phyloP scores from a whole-genome alignment of 1,140 invertebrate species.

The Lasioglossum baleicum region DNA sequence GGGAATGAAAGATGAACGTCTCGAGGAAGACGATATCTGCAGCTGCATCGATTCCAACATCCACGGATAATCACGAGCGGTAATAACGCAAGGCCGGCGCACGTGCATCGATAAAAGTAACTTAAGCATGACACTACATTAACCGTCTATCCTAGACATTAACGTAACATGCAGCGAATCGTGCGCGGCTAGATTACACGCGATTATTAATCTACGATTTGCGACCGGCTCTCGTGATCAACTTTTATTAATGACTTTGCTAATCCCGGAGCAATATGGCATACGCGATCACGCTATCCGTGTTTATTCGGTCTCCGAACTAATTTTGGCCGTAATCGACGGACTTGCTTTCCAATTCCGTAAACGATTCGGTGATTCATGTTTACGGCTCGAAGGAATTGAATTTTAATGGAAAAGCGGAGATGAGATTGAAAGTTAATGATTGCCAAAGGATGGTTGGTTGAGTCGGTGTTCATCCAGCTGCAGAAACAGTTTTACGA shows the following conservation, averaged over 20 bases:
- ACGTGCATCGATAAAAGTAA: constrained; percentile 8
- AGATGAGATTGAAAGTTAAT: neutral
- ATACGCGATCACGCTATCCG: neutral
- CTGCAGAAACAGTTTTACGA: too few relatives aligned
- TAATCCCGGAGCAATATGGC: neutral
- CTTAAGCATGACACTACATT: neutral
- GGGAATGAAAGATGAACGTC: too few relatives aligned
- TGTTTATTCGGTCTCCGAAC: neutral
- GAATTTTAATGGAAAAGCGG: too few relatives aligned
- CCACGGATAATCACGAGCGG: too few relatives aligned
- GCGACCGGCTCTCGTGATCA: neutral
- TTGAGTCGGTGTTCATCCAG: too few relatives aligned
- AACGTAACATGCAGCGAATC: constrained; percentile 3
- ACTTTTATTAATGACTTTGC: neutral
- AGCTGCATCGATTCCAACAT: too few relatives aligned
- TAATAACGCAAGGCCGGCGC: too few relatives aligned
- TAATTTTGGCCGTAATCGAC: neutral
- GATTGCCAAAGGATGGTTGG: too few relatives aligned
- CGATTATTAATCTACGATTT: constrained; percentile 9
- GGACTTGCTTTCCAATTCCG: too few relatives aligned
- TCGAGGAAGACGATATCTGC: too few relatives aligned
- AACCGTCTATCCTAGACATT: neutral
- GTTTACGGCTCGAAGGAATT: too few relatives aligned
- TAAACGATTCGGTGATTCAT: too few relatives aligned
- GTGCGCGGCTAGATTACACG: neutral